Evolutionary conservation across 2,113 vertebrate species (phyloP).

Genomic region (Parus major): DNA sequence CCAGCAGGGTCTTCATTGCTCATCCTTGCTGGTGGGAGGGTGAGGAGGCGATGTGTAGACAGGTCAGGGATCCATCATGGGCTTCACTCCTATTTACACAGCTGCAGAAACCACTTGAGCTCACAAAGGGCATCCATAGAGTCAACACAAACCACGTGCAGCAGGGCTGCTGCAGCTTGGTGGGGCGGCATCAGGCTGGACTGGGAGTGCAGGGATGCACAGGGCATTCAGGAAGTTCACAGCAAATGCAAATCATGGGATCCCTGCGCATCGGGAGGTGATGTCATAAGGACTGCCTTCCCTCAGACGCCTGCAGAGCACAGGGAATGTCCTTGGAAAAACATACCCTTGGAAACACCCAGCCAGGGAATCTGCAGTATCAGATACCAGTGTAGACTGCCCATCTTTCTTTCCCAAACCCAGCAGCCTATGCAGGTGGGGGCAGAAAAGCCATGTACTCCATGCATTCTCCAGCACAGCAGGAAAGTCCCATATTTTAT

Average conservation of each 20-base stretch:
- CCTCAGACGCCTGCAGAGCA: neutral
- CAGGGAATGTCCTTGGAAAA: neutral
- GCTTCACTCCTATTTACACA: conserved; percentile 36
- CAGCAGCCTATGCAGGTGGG: neutral
- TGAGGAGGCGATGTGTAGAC: neutral
- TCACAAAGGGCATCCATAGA: neutral
- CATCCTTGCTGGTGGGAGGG: neutral
- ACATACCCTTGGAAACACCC: neutral
- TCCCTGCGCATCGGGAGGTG: neutral
- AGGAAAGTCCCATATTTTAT: neutral
- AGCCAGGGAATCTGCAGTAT: neutral
- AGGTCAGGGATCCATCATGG: neutral
- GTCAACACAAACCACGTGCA: neutral
- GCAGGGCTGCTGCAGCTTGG: neutral
- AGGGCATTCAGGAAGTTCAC: neutral
- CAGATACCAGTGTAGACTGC: neutral
- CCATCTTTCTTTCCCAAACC: neutral
- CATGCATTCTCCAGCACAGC: neutral
- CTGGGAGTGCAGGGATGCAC: rapidly evolving
- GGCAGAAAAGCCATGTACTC: neutral
- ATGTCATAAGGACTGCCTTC: neutral
- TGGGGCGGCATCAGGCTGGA: neutral
- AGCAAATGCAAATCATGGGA: neutral
- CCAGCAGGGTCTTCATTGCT: neutral
- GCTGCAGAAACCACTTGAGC: conserved; percentile 26